phyloP scores from a whole-genome alignment of 2,888 invertebrate genomes.

The Sipunculus nudus region DNA sequence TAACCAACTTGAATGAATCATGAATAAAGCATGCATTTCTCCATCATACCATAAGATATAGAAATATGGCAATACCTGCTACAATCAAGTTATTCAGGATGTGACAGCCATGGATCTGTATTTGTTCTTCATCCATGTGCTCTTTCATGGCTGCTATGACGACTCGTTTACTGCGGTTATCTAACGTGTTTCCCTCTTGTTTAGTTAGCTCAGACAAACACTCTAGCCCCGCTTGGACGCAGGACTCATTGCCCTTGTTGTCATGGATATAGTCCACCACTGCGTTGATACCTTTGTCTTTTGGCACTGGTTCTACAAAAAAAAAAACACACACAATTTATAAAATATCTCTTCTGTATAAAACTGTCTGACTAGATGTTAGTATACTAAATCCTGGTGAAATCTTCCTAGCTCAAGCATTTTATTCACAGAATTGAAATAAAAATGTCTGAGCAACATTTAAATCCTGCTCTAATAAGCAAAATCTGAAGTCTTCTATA shows the following conservation, averaged over 20 bases:
- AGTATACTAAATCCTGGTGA: too few relatives aligned
- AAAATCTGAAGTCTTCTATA: too few relatives aligned
- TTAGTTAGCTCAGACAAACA: conserved; percentile 50
- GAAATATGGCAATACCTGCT: conserved; percentile 45
- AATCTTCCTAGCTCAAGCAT: too few relatives aligned
- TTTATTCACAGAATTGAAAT: too few relatives aligned
- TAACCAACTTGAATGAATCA: too few relatives aligned
- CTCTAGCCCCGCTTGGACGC: conserved; percentile 51
- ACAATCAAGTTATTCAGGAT: conserved; percentile 53
- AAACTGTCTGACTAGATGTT: too few relatives aligned
- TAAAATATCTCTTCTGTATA: neutral
- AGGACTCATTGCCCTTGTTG: conserved; percentile 51
- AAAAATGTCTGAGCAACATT: too few relatives aligned
- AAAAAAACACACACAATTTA: neutral
- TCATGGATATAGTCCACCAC: conserved; percentile 54
- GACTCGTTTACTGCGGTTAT: conserved; percentile 48
- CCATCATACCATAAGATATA: too few relatives aligned
- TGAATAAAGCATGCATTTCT: too few relatives aligned
- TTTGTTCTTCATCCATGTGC: conserved; percentile 49
- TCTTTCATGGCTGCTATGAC: conserved; percentile 58
- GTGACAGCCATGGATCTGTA: conserved; percentile 52
- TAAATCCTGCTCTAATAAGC: too few relatives aligned
- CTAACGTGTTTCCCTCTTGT: conserved; percentile 27
- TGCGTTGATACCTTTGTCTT: conserved; percentile 43
- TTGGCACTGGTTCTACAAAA: conserved; percentile 46